Evolutionary conservation across 2,113 vertebrate species (phyloP).

Genomic region (Oenanthe melanoleuca): DNA sequence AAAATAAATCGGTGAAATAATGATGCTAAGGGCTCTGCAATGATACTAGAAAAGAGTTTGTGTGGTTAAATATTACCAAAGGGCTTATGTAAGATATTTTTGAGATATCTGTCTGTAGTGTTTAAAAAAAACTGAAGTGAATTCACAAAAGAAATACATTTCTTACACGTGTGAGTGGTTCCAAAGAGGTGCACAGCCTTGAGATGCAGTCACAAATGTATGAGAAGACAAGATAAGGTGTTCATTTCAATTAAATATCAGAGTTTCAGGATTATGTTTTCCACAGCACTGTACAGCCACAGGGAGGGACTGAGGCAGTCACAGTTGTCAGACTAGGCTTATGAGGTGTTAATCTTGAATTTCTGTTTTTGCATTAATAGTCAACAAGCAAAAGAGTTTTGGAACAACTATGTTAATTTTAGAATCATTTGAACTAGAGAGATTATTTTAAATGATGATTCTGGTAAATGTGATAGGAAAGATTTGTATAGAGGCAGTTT

Average conservation of each 20-base stretch:
- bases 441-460: not conserved
- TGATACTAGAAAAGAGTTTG: not conserved
- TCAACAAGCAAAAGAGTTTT: conserved; percentile 9
- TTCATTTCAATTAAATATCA: not conserved
- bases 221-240: not conserved
- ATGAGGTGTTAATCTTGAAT: not conserved
- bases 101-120: not conserved
- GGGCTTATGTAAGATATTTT: not conserved
- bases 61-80: not conserved
- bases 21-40: not conserved
- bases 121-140: not conserved
- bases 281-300: not conserved
- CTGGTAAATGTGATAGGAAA: not conserved
- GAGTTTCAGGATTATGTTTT: not conserved
- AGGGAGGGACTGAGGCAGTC: not conserved
- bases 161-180: not conserved
- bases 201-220: not conserved
- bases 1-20: not conserved
- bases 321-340: not conserved
- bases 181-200: not conserved
- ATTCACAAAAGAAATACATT: not conserved
- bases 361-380: not conserved
- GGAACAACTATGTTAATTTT: not conserved
- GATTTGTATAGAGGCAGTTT: conserved; percentile 15
- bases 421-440: conserved; percentile 12